Evolutionary conservation across 2,888 invertebrate genomes (phyloP), one percentile per base, ranked within the genome.

Genomic region (Brachylomia viminalis): DNA sequence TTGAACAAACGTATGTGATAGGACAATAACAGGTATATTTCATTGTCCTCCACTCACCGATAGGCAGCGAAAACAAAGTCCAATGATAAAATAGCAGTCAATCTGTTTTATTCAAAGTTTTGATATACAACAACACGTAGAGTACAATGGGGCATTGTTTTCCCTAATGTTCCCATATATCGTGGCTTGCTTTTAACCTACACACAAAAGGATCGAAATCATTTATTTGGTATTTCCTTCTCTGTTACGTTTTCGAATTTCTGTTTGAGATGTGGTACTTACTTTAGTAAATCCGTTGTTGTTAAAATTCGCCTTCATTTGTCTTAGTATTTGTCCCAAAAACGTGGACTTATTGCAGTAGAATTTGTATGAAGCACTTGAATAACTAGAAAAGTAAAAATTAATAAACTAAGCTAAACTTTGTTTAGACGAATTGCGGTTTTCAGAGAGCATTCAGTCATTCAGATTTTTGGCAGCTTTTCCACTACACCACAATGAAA

Each of bases 121-220:
- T 92, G 90, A 91, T 90, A 88, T 89, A 91, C 86, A 89, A 86
- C 84, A 85, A 85, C 88, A 82, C 84, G 86, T 87, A 86, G 85
- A 89, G 83, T 83, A 94, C 92, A 93, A 93, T 91, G 87, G 90
- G 79, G 90, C 90, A 92, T 94, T 94, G 94, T 94, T 94, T 93
- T 90, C 91, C 90, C 90, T 94, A 94, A 95, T 94, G 92, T 90
- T 92, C 90, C 89, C 92, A 94, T 94, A 94, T 91, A 95, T 94
- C 91, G 92, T 89, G 88, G 89, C 91, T 89, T 91, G 92, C 91
- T 93, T 93, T 93, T 92, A 91, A 91, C 91, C 90, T 72, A 80
- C 79, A 91, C 90, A 94, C 92, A 93, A 93, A 93, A 91, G 93
- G 91, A 88, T 90, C 77, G 90, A 94, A 93, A 91, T 91, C 93